Evolutionary conservation across 1,140 invertebrate genomes (phyloP).

Genomic region (Nymphalis io): DNA sequence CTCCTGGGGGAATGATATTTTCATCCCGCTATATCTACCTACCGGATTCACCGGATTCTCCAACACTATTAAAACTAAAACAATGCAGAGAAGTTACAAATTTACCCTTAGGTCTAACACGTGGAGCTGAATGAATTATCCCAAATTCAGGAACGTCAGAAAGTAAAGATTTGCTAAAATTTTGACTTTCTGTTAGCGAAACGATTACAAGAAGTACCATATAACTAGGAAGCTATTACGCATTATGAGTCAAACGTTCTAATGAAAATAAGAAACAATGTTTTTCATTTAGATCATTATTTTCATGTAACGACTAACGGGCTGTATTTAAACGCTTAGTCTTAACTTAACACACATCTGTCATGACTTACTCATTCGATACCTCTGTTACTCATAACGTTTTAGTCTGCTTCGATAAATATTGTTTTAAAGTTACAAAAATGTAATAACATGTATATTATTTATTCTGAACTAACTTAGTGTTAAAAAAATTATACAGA

Average conservation of each 20-base stretch:
- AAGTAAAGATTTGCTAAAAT: no score
- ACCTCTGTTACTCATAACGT: neutral
- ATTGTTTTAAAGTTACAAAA: neutral
- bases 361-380: conserved; percentile 12
- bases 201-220: no score
- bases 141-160: no score
- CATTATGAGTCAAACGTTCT: conserved; percentile 11
- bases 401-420: neutral
- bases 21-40: no score
- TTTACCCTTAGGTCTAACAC: no score
- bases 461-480: neutral
- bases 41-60: no score
- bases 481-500: neutral
- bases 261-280: conserved; percentile 18
- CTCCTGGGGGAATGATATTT: no score
- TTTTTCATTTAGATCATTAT: conserved; percentile 8
- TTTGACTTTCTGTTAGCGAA: no score
- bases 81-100: no score
- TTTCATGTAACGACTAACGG: conserved; percentile 1
- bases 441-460: neutral
- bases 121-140: no score
- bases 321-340: neutral
- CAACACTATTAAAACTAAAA: no score
- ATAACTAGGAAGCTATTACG: neutral
- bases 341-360: conserved; percentile 10